phyloP scores from a whole-genome alignment of 2,888 invertebrate genomes.

The Clistopyga incitator region DNA sequence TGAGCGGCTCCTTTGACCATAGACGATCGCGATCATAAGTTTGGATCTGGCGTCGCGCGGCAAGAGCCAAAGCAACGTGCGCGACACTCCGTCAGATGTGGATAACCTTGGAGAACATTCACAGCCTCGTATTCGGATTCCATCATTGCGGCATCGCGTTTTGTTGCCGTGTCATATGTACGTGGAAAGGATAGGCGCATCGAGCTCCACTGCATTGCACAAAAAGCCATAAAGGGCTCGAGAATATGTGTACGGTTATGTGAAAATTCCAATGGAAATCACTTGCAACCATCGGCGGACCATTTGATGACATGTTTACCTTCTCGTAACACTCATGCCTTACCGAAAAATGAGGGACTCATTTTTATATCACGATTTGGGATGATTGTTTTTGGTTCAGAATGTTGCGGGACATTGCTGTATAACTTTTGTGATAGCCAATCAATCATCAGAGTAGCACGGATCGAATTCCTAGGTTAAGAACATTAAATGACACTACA shows the following conservation, averaged over 20 bases:
- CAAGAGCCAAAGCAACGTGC: neutral
- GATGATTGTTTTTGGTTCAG: no score
- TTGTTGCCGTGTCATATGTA: neutral
- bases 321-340: no score
- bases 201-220: neutral
- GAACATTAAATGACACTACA: no score
- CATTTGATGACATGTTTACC: no score
- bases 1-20: slow-evolving; percentile 6
- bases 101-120: neutral
- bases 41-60: neutral
- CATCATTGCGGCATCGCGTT: neutral
- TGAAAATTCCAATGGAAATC: neutral
- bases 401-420: no score
- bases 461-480: no score
- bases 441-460: no score
- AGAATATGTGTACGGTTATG: neutral
- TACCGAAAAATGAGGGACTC: no score
- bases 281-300: neutral
- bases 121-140: neutral
- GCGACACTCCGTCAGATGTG: neutral
- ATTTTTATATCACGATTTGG: no score
- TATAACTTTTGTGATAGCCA: no score
- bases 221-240: neutral
- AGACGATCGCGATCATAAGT: neutral
- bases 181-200: neutral